phyloP scores from a whole-genome alignment of 2,888 invertebrate species.

The Mythimna albipuncta region DNA sequence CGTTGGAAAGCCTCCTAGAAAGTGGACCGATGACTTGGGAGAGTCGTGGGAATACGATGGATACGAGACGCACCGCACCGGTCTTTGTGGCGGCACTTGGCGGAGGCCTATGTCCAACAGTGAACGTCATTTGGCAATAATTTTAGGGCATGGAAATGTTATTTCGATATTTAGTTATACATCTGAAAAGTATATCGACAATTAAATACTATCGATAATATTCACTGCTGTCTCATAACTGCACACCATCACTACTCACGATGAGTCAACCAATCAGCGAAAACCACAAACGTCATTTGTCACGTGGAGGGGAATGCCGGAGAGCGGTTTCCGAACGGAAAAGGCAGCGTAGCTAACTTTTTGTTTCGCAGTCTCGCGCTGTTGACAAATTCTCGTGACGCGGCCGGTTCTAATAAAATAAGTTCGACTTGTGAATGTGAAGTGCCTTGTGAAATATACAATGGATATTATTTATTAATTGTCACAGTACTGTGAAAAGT shows the following conservation, averaged over 20 bases:
- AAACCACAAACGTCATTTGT: constrained; percentile 64
- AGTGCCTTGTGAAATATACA: constrained; percentile 82
- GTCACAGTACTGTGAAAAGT: constrained; percentile 71
- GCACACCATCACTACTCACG: constrained; percentile 4
- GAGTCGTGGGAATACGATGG: no score
- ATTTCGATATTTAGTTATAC: neutral
- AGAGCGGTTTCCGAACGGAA: constrained; percentile 70
- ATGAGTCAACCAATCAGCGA: constrained; percentile 62
- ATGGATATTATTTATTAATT: constrained; percentile 83
- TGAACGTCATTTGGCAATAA: no score
- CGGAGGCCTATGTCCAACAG: no score
- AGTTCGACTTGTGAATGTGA: constrained; percentile 80
- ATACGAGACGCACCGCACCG: no score
- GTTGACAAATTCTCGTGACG: constrained; percentile 75
- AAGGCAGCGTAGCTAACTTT: constrained; percentile 58
- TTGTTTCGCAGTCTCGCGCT: constrained; percentile 65
- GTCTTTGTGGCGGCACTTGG: no score
- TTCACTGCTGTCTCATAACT: neutral
- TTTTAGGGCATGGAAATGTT: neutral
- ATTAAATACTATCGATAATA: constrained; percentile 39
- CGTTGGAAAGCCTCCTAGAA: no score
- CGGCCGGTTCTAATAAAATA: constrained; percentile 69
- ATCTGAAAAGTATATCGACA: neutral
- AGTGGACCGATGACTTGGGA: no score
- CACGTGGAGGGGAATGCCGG: constrained; percentile 73